These are phyloP conservation scores for Falco columbarius DNA, from an alignment of 2,797 vertebrate species.

Conservation along the genomic window DNA sequence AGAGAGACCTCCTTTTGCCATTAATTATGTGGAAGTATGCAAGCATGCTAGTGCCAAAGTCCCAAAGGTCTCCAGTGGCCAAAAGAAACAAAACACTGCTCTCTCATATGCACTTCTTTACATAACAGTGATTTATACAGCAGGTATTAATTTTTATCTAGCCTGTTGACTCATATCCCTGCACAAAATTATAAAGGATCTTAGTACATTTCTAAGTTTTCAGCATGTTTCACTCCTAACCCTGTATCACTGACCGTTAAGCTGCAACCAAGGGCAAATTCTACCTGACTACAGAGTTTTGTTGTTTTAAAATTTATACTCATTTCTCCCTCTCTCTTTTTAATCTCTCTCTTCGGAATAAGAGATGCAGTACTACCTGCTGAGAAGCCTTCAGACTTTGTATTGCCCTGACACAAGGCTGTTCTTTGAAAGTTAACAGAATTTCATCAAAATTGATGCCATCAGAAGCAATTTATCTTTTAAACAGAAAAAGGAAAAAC, in stretches of 20 bases:
- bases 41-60: not conserved
- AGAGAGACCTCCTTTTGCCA: not conserved
- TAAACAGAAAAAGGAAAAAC: not conserved
- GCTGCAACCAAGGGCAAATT: not conserved
- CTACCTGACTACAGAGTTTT: not conserved
- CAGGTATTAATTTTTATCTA: not conserved
- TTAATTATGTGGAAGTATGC: not conserved
- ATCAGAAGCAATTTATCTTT: not conserved
- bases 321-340: not conserved
- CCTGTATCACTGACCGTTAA: not conserved
- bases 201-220: not conserved
- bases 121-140: not conserved
- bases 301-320: not conserved
- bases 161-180: not conserved
- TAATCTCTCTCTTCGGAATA: not conserved
- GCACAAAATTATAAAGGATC: not conserved
- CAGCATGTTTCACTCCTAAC: not conserved
- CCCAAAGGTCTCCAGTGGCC: not conserved
- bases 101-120: rapidly evolving
- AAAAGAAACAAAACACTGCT: not conserved
- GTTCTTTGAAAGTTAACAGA: not conserved
- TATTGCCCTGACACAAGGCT: not conserved
- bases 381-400: not conserved
- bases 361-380: not conserved
- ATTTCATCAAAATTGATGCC: not conserved